These are phyloP conservation scores for Melanotus villosus DNA, from an alignment of 2,888 invertebrate genomes.

Conservation along the genomic window DNA sequence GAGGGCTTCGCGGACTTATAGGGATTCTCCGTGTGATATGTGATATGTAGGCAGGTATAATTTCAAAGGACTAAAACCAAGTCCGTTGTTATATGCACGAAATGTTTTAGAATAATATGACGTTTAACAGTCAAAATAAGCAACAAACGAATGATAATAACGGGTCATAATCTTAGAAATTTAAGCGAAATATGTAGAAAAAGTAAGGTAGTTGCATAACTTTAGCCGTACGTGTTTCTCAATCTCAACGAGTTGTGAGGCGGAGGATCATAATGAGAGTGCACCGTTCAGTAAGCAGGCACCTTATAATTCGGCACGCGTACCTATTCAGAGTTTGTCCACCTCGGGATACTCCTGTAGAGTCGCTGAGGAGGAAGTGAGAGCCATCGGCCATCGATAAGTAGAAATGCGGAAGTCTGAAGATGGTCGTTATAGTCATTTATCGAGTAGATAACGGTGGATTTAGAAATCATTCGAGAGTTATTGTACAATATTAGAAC, in stretches of 20 bases:
- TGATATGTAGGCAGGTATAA: slow-evolving; percentile 41
- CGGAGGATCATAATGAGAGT: slow-evolving; percentile 46
- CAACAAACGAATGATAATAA: not conserved
- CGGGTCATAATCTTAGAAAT: slow-evolving; percentile 27
- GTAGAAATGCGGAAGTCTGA: slow-evolving; percentile 49
- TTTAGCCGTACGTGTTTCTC: slow-evolving; percentile 39
- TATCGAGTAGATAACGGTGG: slow-evolving; percentile 46
- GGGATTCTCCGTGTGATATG: slow-evolving; percentile 58
- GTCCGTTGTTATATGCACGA: not conserved
- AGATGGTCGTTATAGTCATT: slow-evolving; percentile 46
- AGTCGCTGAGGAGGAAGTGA: slow-evolving; percentile 46
- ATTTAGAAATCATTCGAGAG: slow-evolving; percentile 44
- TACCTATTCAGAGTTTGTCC: slow-evolving; percentile 46
- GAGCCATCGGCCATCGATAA: slow-evolving; percentile 48
- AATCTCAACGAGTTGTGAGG: slow-evolving; percentile 37
- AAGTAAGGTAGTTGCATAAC: slow-evolving; percentile 37
- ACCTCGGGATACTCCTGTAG: slow-evolving; percentile 39
- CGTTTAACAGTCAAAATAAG: slow-evolving; percentile 21
- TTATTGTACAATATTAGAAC: slow-evolving; percentile 38
- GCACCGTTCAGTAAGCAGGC: slow-evolving; percentile 47
- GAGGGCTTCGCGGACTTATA: slow-evolving; percentile 63
- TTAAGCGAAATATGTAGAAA: slow-evolving; percentile 32
- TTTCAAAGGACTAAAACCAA: slow-evolving; percentile 17
- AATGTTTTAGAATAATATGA: not conserved
- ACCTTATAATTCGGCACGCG: slow-evolving; percentile 51